phyloP scores from a whole-genome alignment of 2,113 vertebrate species.

The Gymnogyps californianus region DNA sequence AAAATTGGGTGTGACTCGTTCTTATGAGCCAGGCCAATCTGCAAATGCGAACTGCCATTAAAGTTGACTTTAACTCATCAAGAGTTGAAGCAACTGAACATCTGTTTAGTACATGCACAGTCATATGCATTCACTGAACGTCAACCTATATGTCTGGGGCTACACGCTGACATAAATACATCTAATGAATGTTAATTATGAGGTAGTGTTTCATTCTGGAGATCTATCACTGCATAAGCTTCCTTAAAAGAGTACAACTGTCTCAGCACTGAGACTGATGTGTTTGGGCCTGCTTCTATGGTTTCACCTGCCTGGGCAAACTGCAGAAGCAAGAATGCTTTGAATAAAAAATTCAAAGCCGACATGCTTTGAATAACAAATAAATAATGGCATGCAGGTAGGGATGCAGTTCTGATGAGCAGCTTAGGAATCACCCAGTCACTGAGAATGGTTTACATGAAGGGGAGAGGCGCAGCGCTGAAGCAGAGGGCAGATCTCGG shows the following conservation, averaged over 20 bases:
- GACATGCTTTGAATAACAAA: conserved; percentile 20
- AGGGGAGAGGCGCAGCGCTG: not conserved
- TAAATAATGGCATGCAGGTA: not conserved
- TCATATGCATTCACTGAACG: not conserved
- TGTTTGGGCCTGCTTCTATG: not conserved
- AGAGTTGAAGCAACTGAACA: not conserved
- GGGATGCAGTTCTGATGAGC: not conserved
- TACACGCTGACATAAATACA: not conserved
- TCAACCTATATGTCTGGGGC: not conserved
- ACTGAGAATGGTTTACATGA: not conserved
- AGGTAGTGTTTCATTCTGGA: not conserved
- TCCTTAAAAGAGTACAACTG: not conserved
- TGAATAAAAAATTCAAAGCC: conserved; percentile 30
- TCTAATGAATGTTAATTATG: not conserved
- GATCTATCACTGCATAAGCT: not conserved
- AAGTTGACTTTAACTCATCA: not conserved
- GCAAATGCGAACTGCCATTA: not conserved
- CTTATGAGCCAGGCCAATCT: not conserved
- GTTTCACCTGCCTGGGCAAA: not conserved
- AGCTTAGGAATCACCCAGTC: not conserved
- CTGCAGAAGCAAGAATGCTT: not conserved
- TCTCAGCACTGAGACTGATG: not conserved
- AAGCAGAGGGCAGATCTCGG: fast-evolving
- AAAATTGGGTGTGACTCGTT: not conserved
- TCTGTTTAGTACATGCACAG: not conserved